Conservation (phyloP, 1,140 invertebrate species). For the Eueides isabella region DNA sequence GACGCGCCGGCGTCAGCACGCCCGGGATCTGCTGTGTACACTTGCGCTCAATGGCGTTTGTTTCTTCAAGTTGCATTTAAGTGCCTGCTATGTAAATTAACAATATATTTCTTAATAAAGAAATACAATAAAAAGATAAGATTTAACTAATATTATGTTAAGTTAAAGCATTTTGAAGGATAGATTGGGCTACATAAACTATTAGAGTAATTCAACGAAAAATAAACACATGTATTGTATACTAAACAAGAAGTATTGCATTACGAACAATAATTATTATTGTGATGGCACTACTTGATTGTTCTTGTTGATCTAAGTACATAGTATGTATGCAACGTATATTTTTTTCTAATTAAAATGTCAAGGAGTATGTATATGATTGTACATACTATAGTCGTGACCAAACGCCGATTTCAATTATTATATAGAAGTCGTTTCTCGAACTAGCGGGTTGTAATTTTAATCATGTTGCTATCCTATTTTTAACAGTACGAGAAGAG, state of each 20-base stretch:
- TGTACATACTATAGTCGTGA: slow-evolving; percentile 70
- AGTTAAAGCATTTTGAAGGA: too few relatives aligned
- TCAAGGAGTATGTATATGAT: slow-evolving; percentile 11
- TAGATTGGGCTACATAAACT: too few relatives aligned
- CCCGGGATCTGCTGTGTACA: slow-evolving; percentile 57
- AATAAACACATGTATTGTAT: too few relatives aligned
- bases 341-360: background rate
- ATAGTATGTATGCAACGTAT: background rate
- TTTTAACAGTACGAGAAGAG: slow-evolving; percentile 50
- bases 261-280: too few relatives aligned
- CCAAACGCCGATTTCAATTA: slow-evolving; percentile 78
- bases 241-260: too few relatives aligned
- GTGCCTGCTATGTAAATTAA: background rate
- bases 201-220: too few relatives aligned
- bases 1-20: slow-evolving; percentile 79
- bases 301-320: too few relatives aligned
- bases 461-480: slow-evolving; percentile 69
- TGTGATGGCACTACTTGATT: too few relatives aligned
- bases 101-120: too few relatives aligned
- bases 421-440: slow-evolving; percentile 76
- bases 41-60: slow-evolving; percentile 37
- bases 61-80: background rate
- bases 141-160: too few relatives aligned
- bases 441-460: slow-evolving; percentile 63
- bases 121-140: too few relatives aligned